Evolutionary conservation across 2,113 vertebrate genomes (phyloP).

Genomic region (Toxotes jaculatrix): DNA sequence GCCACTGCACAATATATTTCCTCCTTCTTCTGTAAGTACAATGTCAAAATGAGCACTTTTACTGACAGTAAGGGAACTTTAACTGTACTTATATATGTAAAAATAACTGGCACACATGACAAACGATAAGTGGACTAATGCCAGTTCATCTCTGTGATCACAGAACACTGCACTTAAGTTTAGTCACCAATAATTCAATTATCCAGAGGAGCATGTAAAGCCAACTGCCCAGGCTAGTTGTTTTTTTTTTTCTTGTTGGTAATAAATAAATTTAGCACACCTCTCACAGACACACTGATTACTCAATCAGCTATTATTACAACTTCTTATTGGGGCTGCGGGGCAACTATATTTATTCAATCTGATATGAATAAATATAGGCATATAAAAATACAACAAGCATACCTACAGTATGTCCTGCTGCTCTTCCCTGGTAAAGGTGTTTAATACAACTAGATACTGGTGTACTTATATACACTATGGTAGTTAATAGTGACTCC

Average conservation of each 20-base stretch:
- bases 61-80: slow-evolving; percentile 17
- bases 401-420: slow-evolving; percentile 76
- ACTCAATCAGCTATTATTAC: slow-evolving; percentile 54
- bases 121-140: slow-evolving; percentile 39
- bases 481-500: slow-evolving; percentile 73
- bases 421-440: slow-evolving; percentile 76
- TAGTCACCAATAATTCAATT: slow-evolving; percentile 19
- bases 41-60: slow-evolving; percentile 39
- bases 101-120: slow-evolving; percentile 28
- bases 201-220: slow-evolving; percentile 40
- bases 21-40: slow-evolving; percentile 6
- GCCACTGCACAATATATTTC: slow-evolving; percentile 5
- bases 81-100: slow-evolving; percentile 27
- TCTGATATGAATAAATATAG: slow-evolving; percentile 69
- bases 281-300: slow-evolving; percentile 67
- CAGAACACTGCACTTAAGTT: slow-evolving; percentile 34
- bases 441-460: slow-evolving; percentile 75
- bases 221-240: slow-evolving; percentile 24
- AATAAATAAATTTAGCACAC: slow-evolving; percentile 60
- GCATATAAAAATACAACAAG: slow-evolving; percentile 80
- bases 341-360: no score
- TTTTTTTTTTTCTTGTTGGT: slow-evolving; percentile 39
- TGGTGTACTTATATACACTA: slow-evolving; percentile 75
- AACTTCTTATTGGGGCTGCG: slow-evolving; percentile 52
- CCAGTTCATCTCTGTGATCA: slow-evolving; percentile 51